A percentile compares a stretch with the other conserved stretches of the same genome.
Evolutionary conservation across 2,113 vertebrate species (phyloP).

Genomic region (Climacteris rufus): DNA sequence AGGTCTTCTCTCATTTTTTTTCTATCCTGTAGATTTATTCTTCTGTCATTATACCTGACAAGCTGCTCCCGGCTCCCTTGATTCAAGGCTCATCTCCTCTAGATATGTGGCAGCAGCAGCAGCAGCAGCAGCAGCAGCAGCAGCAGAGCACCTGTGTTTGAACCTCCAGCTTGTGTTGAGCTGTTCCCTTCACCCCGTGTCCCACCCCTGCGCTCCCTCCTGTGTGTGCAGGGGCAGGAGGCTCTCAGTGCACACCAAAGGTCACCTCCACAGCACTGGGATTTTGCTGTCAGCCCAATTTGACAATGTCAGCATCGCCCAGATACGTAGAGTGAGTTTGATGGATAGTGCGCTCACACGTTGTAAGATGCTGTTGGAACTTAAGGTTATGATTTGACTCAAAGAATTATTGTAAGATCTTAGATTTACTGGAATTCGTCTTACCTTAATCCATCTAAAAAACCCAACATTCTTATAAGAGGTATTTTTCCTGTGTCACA

Average conservation of each 20-base stretch:
- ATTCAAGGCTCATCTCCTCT: background rate
- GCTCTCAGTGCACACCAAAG: background rate
- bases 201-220: background rate
- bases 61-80: background rate
- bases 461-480: background rate
- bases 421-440: background rate
- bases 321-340: rapidly evolving
- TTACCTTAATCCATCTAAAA: background rate
- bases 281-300: background rate
- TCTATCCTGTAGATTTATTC: background rate
- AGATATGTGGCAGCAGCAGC: background rate
- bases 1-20: background rate
- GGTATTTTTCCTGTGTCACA: background rate
- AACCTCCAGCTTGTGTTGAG: rapidly evolving
- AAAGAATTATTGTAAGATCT: background rate
- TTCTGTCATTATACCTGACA: background rate
- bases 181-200: rapidly evolving
- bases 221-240: background rate
- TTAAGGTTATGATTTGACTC: background rate
- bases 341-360: background rate
- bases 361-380: background rate
- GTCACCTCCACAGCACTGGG: rapidly evolving
- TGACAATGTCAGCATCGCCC: background rate
- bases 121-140: background rate
- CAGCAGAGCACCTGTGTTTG: background rate